Evolutionary conservation across 2,888 invertebrate species (phyloP).

Genomic region (Idaea biselata): DNA sequence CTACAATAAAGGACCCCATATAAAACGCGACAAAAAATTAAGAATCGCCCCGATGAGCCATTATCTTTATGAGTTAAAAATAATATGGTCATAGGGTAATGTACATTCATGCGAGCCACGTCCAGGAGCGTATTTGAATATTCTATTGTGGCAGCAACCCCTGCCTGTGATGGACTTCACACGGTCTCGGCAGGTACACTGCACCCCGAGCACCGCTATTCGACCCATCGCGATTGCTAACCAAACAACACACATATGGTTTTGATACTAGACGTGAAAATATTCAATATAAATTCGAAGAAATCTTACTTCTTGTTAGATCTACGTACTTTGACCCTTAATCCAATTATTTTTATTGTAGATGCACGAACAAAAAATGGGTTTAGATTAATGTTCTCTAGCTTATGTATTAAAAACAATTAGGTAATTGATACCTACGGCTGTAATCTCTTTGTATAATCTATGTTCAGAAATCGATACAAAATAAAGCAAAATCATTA

Average conservation of each 20-base stretch:
- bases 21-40: slow-evolving; percentile 76
- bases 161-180: slow-evolving; percentile 76
- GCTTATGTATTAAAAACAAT: not conserved
- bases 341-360: not conserved
- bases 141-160: slow-evolving; percentile 59
- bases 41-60: slow-evolving; percentile 79
- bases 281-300: not conserved
- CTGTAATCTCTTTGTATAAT: not conserved
- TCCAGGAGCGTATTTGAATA: slow-evolving; percentile 80
- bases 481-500: slow-evolving; percentile 10
- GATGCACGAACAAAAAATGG: not conserved
- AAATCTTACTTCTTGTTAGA: not conserved
- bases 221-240: slow-evolving; percentile 22
- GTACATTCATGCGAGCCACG: slow-evolving; percentile 75
- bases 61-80: slow-evolving; percentile 79
- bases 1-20: slow-evolving; percentile 67
- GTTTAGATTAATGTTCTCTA: not conserved
- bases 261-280: not conserved
- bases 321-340: not conserved
- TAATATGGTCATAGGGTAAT: slow-evolving; percentile 80
- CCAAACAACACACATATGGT: not conserved
- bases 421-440: not conserved
- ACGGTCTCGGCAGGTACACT: slow-evolving; percentile 64
- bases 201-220: slow-evolving; percentile 27
- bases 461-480: not conserved